Percentiles rank a stretch among this genome's conserved stretches.
These are phyloP conservation scores for Microcebus jonahi DNA, from an alignment of 2,113 vertebrate species.

Conservation along the genomic window DNA sequence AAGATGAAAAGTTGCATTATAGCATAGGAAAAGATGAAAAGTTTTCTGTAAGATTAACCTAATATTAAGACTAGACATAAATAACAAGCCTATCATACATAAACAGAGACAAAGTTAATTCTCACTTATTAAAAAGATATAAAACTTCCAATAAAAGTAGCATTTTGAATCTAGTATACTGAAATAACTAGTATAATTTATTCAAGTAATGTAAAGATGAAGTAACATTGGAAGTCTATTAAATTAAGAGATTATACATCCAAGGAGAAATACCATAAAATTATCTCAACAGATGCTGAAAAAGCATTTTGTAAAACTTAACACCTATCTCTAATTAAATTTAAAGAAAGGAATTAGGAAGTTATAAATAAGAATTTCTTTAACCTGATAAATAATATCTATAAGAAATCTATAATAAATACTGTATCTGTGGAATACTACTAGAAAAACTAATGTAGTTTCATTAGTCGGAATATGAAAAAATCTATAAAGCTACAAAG, in stretches of 20 bases:
- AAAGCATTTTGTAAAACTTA: slow-evolving; percentile 33
- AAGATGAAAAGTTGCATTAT: neutral
- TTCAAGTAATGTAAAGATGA: slow-evolving; percentile 5
- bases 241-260: neutral
- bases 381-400: neutral
- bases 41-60: neutral
- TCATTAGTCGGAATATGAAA: neutral
- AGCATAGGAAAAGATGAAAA: slow-evolving; percentile 1
- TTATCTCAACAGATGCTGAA: neutral
- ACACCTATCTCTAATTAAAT: neutral
- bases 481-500: neutral
- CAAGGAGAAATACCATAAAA: slow-evolving; percentile 4
- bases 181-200: slow-evolving; percentile 10
- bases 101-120: neutral
- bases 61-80: neutral
- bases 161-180: neutral
- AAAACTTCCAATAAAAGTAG: slow-evolving; percentile 31
- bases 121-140: neutral
- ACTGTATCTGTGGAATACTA: neutral
- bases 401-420: neutral
- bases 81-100: neutral
- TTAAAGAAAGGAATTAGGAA: neutral
- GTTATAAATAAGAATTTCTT: neutral
- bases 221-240: neutral
- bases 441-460: neutral